phyloP scores from a whole-genome alignment of 2,797 vertebrate genomes.

The Bucorvus abyssinicus region DNA sequence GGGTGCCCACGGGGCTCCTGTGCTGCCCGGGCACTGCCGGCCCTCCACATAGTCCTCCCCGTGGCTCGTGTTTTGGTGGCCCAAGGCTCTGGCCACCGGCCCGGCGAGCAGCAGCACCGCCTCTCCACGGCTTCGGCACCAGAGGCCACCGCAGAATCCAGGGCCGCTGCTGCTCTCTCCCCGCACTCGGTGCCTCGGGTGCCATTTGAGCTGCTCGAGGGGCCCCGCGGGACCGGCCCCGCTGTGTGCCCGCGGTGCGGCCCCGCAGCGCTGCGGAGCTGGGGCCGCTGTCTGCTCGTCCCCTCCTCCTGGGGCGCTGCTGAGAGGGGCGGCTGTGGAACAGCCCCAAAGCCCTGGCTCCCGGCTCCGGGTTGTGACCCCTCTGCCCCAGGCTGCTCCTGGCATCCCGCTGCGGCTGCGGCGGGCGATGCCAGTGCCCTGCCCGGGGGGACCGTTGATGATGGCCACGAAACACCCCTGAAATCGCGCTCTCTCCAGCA shows the following conservation, averaged over 20 bases:
- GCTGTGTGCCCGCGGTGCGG: neutral
- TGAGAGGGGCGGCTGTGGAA: no score
- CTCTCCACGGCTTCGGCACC: neutral
- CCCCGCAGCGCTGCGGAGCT: fast-evolving
- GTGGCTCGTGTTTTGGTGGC: neutral
- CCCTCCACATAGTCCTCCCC: neutral
- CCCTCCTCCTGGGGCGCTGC: neutral
- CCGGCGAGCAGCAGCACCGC: neutral
- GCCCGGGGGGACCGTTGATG: no score
- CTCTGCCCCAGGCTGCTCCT: no score
- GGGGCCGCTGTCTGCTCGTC: fast-evolving
- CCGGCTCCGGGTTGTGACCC: neutral
- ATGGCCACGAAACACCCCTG: no score
- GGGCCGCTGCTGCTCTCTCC: neutral
- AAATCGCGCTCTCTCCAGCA: no score
- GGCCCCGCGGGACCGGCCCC: neutral
- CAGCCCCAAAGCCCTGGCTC: neutral
- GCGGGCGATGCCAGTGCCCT: no score
- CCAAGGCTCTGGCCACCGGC: no score
- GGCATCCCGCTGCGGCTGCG: no score
- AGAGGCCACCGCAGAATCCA: neutral
- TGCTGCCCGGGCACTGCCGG: fast-evolving
- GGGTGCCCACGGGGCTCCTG: fast-evolving
- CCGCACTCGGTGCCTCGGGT: neutral
- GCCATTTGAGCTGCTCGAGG: no score